Percentiles rank a stretch among this genome's conserved stretches.
phyloP scores from a whole-genome alignment of 1,140 invertebrate species.

The Choristoneura fumiferana region DNA sequence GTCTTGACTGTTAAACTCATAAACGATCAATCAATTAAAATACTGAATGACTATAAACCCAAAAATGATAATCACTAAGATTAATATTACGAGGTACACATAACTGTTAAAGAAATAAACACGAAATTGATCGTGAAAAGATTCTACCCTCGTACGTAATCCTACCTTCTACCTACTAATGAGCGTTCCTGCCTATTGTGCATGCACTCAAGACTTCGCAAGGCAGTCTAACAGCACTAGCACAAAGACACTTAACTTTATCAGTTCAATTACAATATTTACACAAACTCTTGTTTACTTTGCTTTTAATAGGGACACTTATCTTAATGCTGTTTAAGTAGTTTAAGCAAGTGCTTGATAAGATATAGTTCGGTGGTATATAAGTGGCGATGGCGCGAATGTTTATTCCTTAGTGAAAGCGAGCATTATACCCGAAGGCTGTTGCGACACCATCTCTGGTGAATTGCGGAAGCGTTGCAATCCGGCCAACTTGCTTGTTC shows the following conservation, averaged over 20 bases:
- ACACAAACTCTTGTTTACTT: background rate
- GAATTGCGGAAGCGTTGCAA: slow-evolving; percentile 7
- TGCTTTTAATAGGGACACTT: slow-evolving; percentile 12
- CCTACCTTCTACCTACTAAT: too few species aligned
- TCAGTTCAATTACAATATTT: slow-evolving; percentile 14
- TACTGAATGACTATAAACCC: too few species aligned
- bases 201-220: too few species aligned
- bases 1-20: too few species aligned
- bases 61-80: too few species aligned
- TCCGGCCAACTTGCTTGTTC: slow-evolving; percentile 2
- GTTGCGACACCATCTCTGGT: slow-evolving; percentile 10
- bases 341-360: background rate
- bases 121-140: too few species aligned
- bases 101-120: too few species aligned
- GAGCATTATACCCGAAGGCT: background rate
- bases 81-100: too few species aligned
- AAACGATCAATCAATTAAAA: too few species aligned
- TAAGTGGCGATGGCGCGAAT: background rate
- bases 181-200: too few species aligned
- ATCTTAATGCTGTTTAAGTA: slow-evolving; percentile 11
- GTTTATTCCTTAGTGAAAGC: slow-evolving; percentile 5
- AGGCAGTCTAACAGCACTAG: background rate
- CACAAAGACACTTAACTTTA: background rate
- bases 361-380: slow-evolving; percentile 4
- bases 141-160: too few species aligned